A percentile compares a stretch with the other conserved stretches of the same genome.
Evolutionary conservation across 2,113 vertebrate species (phyloP).

Genomic region (Crotalus horridus): DNA sequence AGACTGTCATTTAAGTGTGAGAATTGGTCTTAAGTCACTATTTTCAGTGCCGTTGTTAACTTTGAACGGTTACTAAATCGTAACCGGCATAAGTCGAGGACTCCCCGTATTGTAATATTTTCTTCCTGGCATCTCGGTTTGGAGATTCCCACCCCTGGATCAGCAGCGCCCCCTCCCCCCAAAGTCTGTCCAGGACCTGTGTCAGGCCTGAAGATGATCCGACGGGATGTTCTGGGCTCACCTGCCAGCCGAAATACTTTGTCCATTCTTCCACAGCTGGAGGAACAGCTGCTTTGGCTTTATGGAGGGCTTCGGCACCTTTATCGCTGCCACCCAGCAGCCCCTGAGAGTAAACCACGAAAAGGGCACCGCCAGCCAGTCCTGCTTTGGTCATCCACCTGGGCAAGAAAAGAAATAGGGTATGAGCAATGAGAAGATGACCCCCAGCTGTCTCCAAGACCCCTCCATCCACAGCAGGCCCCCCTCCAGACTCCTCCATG

Average conservation of each 20-base stretch:
- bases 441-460: no score
- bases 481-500: no score
- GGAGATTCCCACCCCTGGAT: neutral
- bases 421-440: no score
- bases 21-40: no score
- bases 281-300: constrained; percentile 76
- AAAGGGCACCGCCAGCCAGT: constrained; percentile 85
- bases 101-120: neutral
- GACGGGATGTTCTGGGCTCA: constrained; percentile 40
- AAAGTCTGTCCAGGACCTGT: neutral
- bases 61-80: neutral
- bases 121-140: neutral
- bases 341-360: constrained; percentile 81
- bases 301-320: constrained; percentile 79
- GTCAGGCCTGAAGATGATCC: neutral
- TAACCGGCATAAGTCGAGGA: neutral
- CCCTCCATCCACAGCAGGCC: no score
- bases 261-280: constrained; percentile 84
- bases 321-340: constrained; percentile 77
- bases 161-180: neutral
- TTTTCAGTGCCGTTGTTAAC: no score
- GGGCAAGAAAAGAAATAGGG: neutral
- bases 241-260: constrained; percentile 85
- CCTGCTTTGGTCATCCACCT: constrained; percentile 85
- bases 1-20: no score